A percentile compares a stretch with the other conserved stretches of the same genome.
Conservation (phyloP, 2,797 vertebrate species). For the Acanthurus tractus region DNA sequence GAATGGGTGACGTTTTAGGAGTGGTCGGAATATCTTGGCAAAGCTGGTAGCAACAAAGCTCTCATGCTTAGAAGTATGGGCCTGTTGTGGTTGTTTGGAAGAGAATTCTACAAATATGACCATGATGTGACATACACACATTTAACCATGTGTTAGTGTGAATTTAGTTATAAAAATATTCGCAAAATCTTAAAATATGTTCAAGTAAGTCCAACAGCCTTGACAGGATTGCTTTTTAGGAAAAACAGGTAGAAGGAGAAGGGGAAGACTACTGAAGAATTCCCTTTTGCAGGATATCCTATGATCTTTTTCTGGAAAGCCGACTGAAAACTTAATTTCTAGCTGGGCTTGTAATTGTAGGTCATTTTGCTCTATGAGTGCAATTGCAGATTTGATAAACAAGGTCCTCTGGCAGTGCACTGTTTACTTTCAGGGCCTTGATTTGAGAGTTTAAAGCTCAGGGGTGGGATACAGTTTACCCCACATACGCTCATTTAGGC, state of each 20-base stretch:
- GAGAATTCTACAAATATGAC: constrained; percentile 68
- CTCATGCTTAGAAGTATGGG: constrained; percentile 69
- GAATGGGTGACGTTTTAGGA: constrained; percentile 78
- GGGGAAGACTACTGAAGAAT: constrained; percentile 61
- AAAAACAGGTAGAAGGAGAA: constrained; percentile 43
- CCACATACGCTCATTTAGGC: constrained; percentile 64
- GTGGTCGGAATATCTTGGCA: constrained; percentile 80
- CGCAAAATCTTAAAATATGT: constrained; percentile 21
- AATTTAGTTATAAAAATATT: constrained; percentile 27
- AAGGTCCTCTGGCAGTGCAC: constrained; percentile 83
- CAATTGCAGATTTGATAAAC: constrained; percentile 89
- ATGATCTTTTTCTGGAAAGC: constrained; percentile 89
- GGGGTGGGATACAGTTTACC: constrained; percentile 82
- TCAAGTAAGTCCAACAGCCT: constrained; percentile 20
- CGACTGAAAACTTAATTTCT: constrained; percentile 92
- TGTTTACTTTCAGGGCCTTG: constrained; percentile 92
- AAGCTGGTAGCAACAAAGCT: constrained; percentile 77
- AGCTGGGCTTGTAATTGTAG: constrained; percentile 94
- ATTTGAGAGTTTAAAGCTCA: constrained; percentile 89
- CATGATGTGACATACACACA: constrained; percentile 56
- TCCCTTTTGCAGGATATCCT: constrained; percentile 78
- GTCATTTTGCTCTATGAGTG: constrained; percentile 93
- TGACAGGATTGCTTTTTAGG: constrained; percentile 35
- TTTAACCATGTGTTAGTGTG: constrained; percentile 35
- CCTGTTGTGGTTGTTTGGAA: constrained; percentile 68